Evolutionary conservation across 2,888 invertebrate genomes (phyloP).

Genomic region (Phengaris arion): DNA sequence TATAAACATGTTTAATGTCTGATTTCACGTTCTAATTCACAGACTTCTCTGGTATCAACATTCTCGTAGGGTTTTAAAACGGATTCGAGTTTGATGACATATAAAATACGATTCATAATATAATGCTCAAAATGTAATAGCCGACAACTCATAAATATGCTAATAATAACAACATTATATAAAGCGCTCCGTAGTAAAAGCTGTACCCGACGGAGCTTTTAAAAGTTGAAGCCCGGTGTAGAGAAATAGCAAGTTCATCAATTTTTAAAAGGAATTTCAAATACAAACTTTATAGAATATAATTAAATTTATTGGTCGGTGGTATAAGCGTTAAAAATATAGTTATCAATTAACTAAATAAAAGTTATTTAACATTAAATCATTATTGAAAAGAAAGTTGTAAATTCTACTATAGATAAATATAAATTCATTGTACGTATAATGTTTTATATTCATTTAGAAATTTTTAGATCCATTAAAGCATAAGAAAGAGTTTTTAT

Average conservation of each 20-base stretch:
- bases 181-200: conserved; percentile 19
- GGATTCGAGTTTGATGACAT: conserved; percentile 18
- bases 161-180: conserved; percentile 27
- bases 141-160: conserved; percentile 28
- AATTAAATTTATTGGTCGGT: not conserved
- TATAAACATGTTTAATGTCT: not conserved
- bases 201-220: conserved; percentile 17
- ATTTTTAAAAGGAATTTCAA: not conserved
- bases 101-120: conserved; percentile 24
- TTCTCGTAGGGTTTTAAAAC: not conserved
- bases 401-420: not conserved
- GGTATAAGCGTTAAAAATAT: not conserved
- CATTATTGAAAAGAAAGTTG: not conserved
- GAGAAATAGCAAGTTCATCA: conserved; percentile 4
- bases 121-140: conserved; percentile 26
- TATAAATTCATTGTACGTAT: not conserved
- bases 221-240: conserved; percentile 19
- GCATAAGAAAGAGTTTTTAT: too few species aligned
- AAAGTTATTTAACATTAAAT: not conserved
- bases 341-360: not conserved
- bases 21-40: not conserved
- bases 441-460: too few species aligned
- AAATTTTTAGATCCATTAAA: too few species aligned
- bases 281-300: not conserved
- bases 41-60: not conserved